Conservation (phyloP, 2,888 invertebrate genomes). For the Odontomyia ornata region DNA sequence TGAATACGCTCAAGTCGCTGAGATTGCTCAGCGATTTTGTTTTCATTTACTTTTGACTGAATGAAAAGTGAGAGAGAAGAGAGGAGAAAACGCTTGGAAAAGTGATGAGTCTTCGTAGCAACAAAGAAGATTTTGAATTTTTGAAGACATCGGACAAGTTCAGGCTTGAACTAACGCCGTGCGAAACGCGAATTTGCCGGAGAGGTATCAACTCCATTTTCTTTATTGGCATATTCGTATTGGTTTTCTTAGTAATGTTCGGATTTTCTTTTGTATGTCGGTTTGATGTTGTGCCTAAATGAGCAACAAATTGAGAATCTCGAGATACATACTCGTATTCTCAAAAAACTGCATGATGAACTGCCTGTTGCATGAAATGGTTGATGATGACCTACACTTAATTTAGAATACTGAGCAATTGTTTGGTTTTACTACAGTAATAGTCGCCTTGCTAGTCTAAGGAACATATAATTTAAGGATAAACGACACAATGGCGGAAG, state of each 20-base stretch:
- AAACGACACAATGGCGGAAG: neutral
- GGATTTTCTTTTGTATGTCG: slow-evolving; percentile 13
- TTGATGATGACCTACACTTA: neutral
- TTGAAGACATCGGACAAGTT: neutral
- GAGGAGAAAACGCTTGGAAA: too few species aligned
- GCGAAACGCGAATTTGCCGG: neutral
- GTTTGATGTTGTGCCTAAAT: neutral
- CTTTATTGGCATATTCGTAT: neutral
- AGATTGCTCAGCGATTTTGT: too few species aligned
- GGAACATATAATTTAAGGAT: too few species aligned
- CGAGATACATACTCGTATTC: neutral
- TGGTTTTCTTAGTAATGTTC: slow-evolving; percentile 8
- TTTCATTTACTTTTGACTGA: too few species aligned
- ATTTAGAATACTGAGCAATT: too few species aligned
- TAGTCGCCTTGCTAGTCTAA: too few species aligned
- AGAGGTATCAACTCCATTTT: slow-evolving; percentile 19
- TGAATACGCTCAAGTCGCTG: neutral
- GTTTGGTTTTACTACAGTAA: too few species aligned
- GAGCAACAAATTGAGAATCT: neutral
- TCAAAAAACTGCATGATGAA: slow-evolving; percentile 21
- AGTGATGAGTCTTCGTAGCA: neutral
- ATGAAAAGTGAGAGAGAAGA: too few species aligned
- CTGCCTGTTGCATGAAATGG: slow-evolving; percentile 30
- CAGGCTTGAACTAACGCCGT: too few species aligned
- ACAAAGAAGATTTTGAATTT: neutral